phyloP scores from a whole-genome alignment of 1,140 invertebrate genomes.

The Prorops nasuta region DNA sequence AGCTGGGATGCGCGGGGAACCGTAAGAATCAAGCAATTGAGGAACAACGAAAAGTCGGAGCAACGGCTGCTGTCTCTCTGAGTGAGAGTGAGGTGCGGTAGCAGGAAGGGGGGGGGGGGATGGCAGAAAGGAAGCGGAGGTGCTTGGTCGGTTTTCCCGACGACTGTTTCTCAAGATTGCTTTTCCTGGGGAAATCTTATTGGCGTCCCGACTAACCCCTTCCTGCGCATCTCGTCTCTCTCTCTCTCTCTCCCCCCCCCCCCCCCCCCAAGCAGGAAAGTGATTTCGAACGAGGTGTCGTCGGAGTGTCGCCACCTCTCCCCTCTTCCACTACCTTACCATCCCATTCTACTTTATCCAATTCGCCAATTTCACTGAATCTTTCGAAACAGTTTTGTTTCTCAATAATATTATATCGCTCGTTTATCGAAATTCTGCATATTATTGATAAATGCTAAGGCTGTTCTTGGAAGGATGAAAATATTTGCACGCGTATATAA shows the following conservation, averaged over 20 bases:
- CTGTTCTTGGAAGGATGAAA: too few species aligned
- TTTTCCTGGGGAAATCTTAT: constrained; percentile 25
- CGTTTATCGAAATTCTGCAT: neutral
- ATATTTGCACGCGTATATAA: too few species aligned
- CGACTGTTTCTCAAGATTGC: constrained; percentile 19
- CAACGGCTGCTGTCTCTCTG: too few species aligned
- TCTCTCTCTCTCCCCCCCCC: neutral
- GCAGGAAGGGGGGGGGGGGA: constrained; percentile 1
- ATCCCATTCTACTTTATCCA: neutral
- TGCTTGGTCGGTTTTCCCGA: constrained; percentile 3
- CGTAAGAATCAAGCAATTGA: neutral
- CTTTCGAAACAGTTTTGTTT: neutral
- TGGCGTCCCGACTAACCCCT: constrained; percentile 9
- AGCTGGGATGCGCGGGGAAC: neutral
- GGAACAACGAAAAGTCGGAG: too few species aligned
- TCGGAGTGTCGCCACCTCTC: neutral
- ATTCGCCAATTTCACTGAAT: neutral
- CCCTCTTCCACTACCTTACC: neutral
- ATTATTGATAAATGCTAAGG: too few species aligned
- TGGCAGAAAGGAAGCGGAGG: constrained; percentile 4
- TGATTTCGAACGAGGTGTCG: constrained; percentile 6
- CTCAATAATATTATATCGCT: too few species aligned
- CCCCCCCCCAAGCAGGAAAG: constrained; percentile 1
- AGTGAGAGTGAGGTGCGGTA: constrained; percentile 13
- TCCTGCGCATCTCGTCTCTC: too few species aligned